Conservation (phyloP, 2,797 vertebrate genomes). For the Chaenodraco wilsoni region DNA sequence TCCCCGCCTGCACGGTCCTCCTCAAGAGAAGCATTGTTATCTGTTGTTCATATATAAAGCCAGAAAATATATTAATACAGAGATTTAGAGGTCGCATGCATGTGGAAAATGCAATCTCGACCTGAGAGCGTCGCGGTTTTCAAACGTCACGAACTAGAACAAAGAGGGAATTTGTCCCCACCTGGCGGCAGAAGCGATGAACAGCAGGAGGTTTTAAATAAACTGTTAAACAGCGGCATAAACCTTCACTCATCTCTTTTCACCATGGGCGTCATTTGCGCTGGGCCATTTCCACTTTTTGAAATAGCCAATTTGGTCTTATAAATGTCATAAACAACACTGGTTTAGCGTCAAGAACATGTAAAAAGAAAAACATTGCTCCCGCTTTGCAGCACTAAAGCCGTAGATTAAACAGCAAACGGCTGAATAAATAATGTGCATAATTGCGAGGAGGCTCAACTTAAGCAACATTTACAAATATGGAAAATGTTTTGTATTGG, state of each 20-base stretch:
- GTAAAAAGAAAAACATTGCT: too few relatives aligned
- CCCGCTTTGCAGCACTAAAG: too few relatives aligned
- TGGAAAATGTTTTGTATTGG: too few relatives aligned
- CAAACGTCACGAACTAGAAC: slow-evolving; percentile 57
- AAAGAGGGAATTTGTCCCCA: slow-evolving; percentile 14
- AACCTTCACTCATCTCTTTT: too few relatives aligned
- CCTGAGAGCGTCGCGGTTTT: slow-evolving; percentile 47
- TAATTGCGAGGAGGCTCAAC: too few relatives aligned
- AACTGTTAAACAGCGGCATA: neutral
- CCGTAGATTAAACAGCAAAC: too few relatives aligned
- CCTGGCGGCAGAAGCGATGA: neutral
- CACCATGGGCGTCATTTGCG: too few relatives aligned
- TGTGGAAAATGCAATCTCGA: slow-evolving; percentile 8
- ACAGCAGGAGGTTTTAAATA: neutral
- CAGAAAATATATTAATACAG: neutral
- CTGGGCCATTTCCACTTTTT: neutral
- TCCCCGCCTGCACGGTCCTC: slow-evolving; percentile 47
- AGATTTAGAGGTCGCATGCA: slow-evolving; percentile 52
- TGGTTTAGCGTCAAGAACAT: too few relatives aligned
- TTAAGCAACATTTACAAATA: too few relatives aligned
- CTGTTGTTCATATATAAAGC: neutral
- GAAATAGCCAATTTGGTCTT: too few relatives aligned
- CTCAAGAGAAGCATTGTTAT: slow-evolving; percentile 76
- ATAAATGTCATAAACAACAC: too few relatives aligned
- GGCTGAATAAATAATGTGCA: too few relatives aligned